Conservation (phyloP, 2,888 invertebrate genomes). For the Amphimallon solstitiale region DNA sequence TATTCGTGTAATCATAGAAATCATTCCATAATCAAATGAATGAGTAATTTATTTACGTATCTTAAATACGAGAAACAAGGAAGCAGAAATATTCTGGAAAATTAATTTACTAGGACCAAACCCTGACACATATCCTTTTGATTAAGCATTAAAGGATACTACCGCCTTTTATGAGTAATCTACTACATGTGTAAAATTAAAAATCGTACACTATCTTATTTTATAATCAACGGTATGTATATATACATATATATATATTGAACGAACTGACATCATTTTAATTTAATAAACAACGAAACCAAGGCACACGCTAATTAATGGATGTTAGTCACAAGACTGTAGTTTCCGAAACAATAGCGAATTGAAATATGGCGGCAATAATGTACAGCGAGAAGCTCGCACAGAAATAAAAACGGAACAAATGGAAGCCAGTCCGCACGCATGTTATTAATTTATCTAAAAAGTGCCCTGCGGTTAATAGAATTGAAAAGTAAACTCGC, state of each 20-base stretch:
- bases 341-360: slow-evolving; percentile 16
- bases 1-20: too few species aligned
- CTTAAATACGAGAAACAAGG: too few species aligned
- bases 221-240: not conserved
- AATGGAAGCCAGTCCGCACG: not conserved
- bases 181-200: too few species aligned
- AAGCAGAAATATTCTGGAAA: too few species aligned
- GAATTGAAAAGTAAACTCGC: not conserved
- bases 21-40: too few species aligned
- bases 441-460: slow-evolving; percentile 13
- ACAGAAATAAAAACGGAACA: not conserved
- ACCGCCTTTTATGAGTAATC: too few species aligned
- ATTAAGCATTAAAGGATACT: too few species aligned
- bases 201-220: slow-evolving; percentile 4
- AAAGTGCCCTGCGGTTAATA: not conserved
- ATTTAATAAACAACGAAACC: slow-evolving; percentile 14
- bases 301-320: not conserved
- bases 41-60: too few species aligned
- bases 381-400: not conserved
- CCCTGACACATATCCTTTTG: too few species aligned
- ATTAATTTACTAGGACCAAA: too few species aligned
- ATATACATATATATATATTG: not conserved
- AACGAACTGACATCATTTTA: slow-evolving; percentile 7
- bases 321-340: slow-evolving; percentile 1
- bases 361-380: slow-evolving; percentile 4